Percentiles rank a stretch among this genome's conserved stretches.
These are phyloP conservation scores for Aphodius sticticus DNA, from an alignment of 2,888 invertebrate species.

Conservation along the genomic window DNA sequence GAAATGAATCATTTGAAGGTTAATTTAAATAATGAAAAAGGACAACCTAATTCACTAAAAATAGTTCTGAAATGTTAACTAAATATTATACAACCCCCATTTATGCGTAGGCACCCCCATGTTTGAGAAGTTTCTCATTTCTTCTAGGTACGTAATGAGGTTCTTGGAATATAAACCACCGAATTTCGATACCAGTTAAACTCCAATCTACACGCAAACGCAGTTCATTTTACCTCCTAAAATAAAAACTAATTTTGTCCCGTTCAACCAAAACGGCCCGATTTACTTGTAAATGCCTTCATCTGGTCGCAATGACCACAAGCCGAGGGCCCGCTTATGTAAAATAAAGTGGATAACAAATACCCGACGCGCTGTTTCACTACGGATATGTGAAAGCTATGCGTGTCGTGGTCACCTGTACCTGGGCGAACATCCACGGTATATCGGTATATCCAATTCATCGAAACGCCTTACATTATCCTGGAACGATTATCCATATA, in stretches of 20 bases:
- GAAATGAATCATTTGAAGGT: no score
- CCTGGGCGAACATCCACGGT: neutral
- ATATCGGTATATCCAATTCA: neutral
- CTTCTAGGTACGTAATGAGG: neutral
- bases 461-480: conserved; percentile 12
- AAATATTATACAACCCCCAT: no score
- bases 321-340: neutral
- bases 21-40: no score
- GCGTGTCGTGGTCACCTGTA: neutral
- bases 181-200: neutral
- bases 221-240: neutral
- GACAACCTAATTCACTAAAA: no score
- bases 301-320: neutral
- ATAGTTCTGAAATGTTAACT: no score
- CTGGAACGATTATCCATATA: conserved; percentile 18
- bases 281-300: neutral
- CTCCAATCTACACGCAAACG: neutral
- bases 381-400: neutral
- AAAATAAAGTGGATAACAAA: neutral
- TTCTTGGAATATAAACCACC: neutral
- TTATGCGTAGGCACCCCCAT: no score
- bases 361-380: neutral
- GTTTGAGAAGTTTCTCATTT: neutral
- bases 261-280: neutral
- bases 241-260: neutral